Evolutionary conservation across 2,113 vertebrate genomes (phyloP).

Genomic region (Ceratotherium simum): DNA sequence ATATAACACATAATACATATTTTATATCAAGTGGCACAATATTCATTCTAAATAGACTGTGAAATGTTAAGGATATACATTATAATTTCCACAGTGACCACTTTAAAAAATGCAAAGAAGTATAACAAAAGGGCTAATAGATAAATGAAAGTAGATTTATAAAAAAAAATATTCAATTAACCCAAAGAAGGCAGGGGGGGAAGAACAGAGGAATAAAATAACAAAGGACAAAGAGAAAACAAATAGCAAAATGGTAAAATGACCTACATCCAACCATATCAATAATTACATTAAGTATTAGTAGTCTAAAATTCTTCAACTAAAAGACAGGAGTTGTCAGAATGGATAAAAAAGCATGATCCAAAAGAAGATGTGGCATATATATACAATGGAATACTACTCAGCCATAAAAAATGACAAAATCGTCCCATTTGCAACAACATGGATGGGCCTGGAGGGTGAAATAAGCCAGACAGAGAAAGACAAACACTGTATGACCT

Average conservation of each 20-base stretch:
- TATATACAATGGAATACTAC: too few relatives aligned
- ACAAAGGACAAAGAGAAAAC: background rate
- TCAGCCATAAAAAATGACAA: too few relatives aligned
- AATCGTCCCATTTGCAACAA: too few relatives aligned
- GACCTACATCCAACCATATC: background rate
- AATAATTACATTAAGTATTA: background rate
- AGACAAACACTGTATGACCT: too few relatives aligned
- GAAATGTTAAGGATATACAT: background rate
- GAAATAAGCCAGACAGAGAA: too few relatives aligned
- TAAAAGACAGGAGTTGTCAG: background rate
- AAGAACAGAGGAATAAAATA: background rate
- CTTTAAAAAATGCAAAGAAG: background rate
- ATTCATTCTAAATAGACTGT: background rate
- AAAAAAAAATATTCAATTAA: background rate
- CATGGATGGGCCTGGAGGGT: too few relatives aligned
- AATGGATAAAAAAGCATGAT: background rate
- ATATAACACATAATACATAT: background rate
- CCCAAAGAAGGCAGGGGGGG: background rate
- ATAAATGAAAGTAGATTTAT: background rate
- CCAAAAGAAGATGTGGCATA: background rate
- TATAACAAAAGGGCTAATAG: background rate
- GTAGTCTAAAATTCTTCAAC: background rate
- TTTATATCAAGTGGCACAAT: background rate
- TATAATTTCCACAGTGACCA: background rate
- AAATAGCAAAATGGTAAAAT: background rate